phyloP scores from a whole-genome alignment of 2,888 invertebrate species.

The Coenonympha arcania region DNA sequence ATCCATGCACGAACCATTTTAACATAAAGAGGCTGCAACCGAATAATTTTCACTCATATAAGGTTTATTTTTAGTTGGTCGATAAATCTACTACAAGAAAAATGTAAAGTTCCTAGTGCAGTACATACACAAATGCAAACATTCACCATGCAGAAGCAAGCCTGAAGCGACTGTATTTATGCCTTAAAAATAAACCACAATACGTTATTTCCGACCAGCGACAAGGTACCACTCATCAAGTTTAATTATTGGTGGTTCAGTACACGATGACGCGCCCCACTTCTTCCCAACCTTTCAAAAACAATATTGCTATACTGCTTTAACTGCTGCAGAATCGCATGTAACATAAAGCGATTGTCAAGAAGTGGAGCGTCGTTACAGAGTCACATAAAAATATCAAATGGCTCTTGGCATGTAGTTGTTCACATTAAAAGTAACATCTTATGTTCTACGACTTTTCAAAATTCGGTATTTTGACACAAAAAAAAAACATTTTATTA shows the following conservation, averaged over 20 bases:
- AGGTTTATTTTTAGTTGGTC: constrained; percentile 1
- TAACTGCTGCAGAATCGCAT: too few relatives aligned
- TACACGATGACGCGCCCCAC: too few relatives aligned
- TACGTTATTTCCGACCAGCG: neutral
- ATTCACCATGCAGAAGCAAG: constrained; percentile 56
- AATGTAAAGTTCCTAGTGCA: constrained; percentile 19
- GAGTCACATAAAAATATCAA: too few relatives aligned
- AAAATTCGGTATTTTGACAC: too few relatives aligned
- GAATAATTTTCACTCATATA: constrained; percentile 3
- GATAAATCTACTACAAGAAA: neutral
- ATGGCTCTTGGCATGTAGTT: too few relatives aligned
- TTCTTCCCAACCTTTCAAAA: too few relatives aligned
- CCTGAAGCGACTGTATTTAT: constrained; percentile 39
- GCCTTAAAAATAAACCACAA: constrained; percentile 24
- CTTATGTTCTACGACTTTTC: too few relatives aligned
- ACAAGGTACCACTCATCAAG: constrained; percentile 13
- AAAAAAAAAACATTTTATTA: too few relatives aligned
- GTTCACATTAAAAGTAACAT: too few relatives aligned
- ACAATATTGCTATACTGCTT: too few relatives aligned
- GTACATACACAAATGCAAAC: constrained; percentile 31
- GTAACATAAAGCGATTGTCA: too few relatives aligned
- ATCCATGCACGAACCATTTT: neutral
- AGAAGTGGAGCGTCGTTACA: too few relatives aligned
- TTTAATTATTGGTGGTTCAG: constrained; percentile 19
- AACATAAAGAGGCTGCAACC: neutral